Evolutionary conservation across 2,113 vertebrate genomes (phyloP).

Genomic region (Anolis carolinensis): DNA sequence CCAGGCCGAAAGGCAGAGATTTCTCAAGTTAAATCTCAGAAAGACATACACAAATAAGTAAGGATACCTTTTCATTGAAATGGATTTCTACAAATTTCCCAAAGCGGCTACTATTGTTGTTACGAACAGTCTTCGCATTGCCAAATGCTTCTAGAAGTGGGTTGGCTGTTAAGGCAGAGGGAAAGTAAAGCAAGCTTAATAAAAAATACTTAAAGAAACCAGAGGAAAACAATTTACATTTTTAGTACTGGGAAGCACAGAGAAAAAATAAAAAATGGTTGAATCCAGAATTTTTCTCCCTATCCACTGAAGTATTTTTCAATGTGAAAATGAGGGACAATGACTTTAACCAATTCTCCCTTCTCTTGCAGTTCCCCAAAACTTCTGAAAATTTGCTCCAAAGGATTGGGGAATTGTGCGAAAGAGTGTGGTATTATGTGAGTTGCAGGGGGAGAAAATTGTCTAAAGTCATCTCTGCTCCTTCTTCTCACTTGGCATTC

Average conservation of each 20-base stretch:
- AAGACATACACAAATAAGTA: conserved; percentile 19
- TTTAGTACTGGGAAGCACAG: not conserved
- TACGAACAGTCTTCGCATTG: conserved; percentile 96
- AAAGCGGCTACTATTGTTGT: conserved; percentile 98
- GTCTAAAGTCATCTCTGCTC: not conserved
- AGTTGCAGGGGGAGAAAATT: not conserved
- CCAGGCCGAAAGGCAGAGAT: not conserved
- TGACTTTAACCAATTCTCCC: not conserved
- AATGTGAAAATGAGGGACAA: not conserved
- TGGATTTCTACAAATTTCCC: conserved; percentile 99
- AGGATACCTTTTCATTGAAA: conserved; percentile 92
- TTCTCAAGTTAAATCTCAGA: not conserved
- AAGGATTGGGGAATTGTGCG: not conserved
- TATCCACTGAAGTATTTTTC: not conserved
- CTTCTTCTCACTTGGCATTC: not conserved
- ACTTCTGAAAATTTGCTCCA: not conserved
- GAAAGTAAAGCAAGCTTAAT: not conserved
- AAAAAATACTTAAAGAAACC: not conserved
- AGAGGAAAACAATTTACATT: not conserved
- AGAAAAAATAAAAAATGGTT: not conserved
- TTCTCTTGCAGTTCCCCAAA: not conserved
- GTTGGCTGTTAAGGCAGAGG: conserved; percentile 82
- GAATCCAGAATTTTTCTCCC: not conserved
- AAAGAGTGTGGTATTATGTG: not conserved
- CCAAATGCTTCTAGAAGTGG: conserved; percentile 95